Evolutionary conservation across 1,140 invertebrate genomes (phyloP).

Genomic region (Tyrophagus putrescentiae): DNA sequence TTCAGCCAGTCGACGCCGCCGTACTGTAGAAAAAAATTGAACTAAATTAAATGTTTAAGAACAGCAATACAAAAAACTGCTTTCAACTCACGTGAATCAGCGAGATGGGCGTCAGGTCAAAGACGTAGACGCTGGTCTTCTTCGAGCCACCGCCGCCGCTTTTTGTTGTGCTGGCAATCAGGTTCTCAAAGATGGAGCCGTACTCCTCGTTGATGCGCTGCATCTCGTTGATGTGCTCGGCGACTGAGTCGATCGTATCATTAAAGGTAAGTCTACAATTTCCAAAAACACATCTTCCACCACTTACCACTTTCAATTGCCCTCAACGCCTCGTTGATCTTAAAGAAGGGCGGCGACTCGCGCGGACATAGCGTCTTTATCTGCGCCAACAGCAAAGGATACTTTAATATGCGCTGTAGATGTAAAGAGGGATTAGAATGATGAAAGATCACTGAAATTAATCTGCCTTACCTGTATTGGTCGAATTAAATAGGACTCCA

Average conservation of each 20-base stretch:
- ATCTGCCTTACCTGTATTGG: too few relatives aligned
- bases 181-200: constrained; percentile 83
- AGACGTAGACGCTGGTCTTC: constrained; percentile 12
- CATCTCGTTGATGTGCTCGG: constrained; percentile 99
- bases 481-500: constrained; percentile 93
- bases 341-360: constrained; percentile 77
- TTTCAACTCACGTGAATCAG: constrained; percentile 34
- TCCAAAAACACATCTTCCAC: too few relatives aligned
- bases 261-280: too few relatives aligned
- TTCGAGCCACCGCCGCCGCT: constrained; percentile 29
- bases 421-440: too few relatives aligned
- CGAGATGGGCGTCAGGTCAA: constrained; percentile 4
- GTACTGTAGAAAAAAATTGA: constrained; percentile 89
- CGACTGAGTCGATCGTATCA: constrained; percentile 45
- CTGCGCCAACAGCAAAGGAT: constrained; percentile 86
- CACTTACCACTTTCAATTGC: constrained; percentile 53
- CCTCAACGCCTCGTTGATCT: constrained; percentile 45
- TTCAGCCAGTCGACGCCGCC: constrained; percentile 95
- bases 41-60: constrained; percentile 47
- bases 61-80: constrained; percentile 28
- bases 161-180: constrained; percentile 82
- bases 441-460: too few relatives aligned
- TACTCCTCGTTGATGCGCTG: constrained; percentile 98
- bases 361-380: constrained; percentile 80
- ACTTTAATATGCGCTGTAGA: constrained; percentile 95